Evolutionary conservation across 2,113 vertebrate genomes (phyloP), one percentile per base, ranked within the genome.

Genomic region (Hippoglossus stenolepis): DNA sequence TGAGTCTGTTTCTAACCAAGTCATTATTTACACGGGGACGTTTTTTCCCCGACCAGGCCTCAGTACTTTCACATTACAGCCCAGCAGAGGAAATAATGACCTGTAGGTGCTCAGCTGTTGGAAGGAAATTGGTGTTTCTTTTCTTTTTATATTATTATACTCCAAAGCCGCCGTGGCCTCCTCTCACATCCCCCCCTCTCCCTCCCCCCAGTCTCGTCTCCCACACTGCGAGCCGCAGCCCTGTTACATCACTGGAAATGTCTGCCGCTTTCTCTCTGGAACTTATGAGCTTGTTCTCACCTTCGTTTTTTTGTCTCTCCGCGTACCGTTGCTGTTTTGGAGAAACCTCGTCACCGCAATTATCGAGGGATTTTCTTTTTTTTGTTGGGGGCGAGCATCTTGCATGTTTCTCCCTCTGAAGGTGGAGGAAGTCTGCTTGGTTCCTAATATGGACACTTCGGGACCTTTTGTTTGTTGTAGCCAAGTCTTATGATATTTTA

Each of bases 71-170:
- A 59, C 84, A 89, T 91, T 86, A 56, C 82, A 85, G 85, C 73
- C 75, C 74, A 51, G 80, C 86, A 84, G 90, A 94, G 92, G 93
- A 94, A 94, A 94, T 94, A 94, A 95, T 89, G 91, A 93, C 93
- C 90, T 94, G 85, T 93, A 92, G 94, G 93, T 94, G 90, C 92
- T 95, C 91, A 93, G 90, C 94, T 93, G 92, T 91, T 89, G 83
- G 83, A 94, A 95, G 93, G 87, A 96, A 96, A 95, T 90, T 95
- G 88, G 92, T 88, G 81, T 90, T 89, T 90, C 82, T 80, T 75
- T 86, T 85, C 47, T 60, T 76, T 73, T 84, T 79, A 68, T 85
- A 79, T 84, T 93, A 94, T 95, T 94, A 94, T 91, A 93, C 90
- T 94, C 93, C 57, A 24, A 67, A 87, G 94, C 87, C 89, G 66